A percentile compares a stretch with the other conserved stretches of the same genome.
Conservation (phyloP, 2,113 vertebrate genomes). For the Herpailurus yagouaroundi region DNA sequence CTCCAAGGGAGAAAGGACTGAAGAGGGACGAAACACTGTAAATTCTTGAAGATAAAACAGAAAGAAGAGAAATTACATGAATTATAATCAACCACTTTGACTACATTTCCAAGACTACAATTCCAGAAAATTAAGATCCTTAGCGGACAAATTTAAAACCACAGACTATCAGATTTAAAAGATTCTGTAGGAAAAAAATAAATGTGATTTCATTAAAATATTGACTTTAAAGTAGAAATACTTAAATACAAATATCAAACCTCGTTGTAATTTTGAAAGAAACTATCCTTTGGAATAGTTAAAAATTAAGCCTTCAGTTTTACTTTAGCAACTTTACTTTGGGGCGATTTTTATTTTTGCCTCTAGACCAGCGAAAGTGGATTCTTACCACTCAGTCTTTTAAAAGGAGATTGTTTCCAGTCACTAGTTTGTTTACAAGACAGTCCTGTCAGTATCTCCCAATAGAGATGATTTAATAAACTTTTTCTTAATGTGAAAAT, state of each 20-base stretch:
- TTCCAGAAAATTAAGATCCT: neutral
- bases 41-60: neutral
- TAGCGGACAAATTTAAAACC: neutral
- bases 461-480: neutral
- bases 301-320: neutral
- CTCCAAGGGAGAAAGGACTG: neutral
- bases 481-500: neutral
- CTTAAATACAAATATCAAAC: neutral
- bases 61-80: neutral
- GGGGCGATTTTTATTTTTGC: neutral
- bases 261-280: neutral
- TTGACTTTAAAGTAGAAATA: neutral
- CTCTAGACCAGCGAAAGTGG: neutral
- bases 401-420: constrained; percentile 1
- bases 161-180: neutral
- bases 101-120: neutral
- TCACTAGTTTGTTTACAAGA: neutral
- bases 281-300: neutral
- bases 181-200: neutral
- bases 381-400: constrained; percentile 34
- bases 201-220: neutral
- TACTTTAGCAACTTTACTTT: neutral
- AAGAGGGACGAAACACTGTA: neutral
- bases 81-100: neutral
- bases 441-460: neutral